Evolutionary conservation across 2,888 invertebrate genomes (phyloP).

Genomic region (Tromatobia lineatoria): DNA sequence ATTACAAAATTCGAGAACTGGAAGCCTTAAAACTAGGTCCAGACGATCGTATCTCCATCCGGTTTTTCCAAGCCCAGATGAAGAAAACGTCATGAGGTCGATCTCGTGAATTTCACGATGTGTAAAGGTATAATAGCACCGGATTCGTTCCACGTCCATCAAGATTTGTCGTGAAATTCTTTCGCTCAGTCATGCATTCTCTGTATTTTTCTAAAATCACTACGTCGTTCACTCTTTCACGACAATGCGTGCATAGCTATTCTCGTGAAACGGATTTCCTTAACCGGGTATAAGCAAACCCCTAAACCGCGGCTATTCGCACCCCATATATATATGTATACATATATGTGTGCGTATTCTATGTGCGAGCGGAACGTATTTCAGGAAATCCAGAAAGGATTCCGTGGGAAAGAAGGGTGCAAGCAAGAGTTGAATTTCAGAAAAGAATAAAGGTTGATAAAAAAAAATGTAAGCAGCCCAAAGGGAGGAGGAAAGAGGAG

Average conservation of each 20-base stretch:
- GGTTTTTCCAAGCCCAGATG: conserved; percentile 26
- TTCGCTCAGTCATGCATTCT: conserved; percentile 35
- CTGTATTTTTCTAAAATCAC: conserved; percentile 36
- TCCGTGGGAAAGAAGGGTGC: conserved; percentile 82
- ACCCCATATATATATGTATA: conserved; percentile 28
- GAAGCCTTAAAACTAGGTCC: conserved; percentile 5
- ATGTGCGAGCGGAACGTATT: conserved; percentile 74
- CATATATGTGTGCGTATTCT: conserved; percentile 22
- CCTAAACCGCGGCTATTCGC: conserved; percentile 54
- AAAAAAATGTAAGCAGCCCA: conserved; percentile 59
- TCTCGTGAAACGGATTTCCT: conserved; percentile 70
- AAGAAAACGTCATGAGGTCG: conserved; percentile 25
- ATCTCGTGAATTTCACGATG: conserved; percentile 16
- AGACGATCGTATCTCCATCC: conserved; percentile 29
- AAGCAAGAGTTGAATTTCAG: conserved; percentile 82
- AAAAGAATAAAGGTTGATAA: conserved; percentile 58
- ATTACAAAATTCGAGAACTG: background rate
- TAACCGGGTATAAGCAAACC: conserved; percentile 61
- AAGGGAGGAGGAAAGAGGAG: conserved; percentile 59
- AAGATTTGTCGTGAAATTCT: conserved; percentile 76
- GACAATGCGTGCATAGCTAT: conserved; percentile 71
- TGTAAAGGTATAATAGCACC: conserved; percentile 33
- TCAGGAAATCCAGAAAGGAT: conserved; percentile 82
- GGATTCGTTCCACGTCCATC: conserved; percentile 78
- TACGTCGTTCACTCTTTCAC: conserved; percentile 55